Conservation (phyloP, 2,113 vertebrate species). For the Epinephelus lanceolatus region DNA sequence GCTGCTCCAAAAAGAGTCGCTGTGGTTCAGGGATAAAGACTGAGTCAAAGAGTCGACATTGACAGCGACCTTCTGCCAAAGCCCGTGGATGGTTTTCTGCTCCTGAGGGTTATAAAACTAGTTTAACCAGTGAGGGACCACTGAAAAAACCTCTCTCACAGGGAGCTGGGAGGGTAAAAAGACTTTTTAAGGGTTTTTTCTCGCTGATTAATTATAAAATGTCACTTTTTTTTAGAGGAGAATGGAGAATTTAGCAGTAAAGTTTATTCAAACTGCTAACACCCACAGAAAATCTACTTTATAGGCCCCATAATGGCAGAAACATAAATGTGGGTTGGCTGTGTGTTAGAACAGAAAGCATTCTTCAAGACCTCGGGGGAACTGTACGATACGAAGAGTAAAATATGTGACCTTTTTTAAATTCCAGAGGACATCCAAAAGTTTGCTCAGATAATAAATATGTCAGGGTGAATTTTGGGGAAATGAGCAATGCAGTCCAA, state of each 20-base stretch:
- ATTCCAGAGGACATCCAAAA: conserved; percentile 22
- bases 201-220: not conserved
- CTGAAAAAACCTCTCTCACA: not conserved
- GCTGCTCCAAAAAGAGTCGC: not conserved
- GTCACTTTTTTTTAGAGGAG: not conserved
- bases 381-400: not conserved
- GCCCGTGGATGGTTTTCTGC: not conserved
- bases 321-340: not conserved
- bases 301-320: not conserved
- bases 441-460: conserved; percentile 39
- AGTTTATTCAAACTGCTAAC: not conserved
- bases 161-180: not conserved
- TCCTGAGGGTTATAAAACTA: conserved; percentile 30
- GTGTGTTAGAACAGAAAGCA: not conserved
- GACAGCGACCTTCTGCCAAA: not conserved
- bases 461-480: conserved; percentile 40
- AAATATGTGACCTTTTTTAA: conserved; percentile 30
- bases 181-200: not conserved
- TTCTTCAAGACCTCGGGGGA: conserved; percentile 9
- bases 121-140: conserved; percentile 21
- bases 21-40: not conserved
- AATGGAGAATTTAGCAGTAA: too few species aligned
- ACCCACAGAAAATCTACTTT: not conserved
- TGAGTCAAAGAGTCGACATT: not conserved
- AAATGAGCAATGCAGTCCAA: conserved; percentile 43